Conservation (phyloP, 2,888 invertebrate species). For the Mechanitis messenoides region DNA sequence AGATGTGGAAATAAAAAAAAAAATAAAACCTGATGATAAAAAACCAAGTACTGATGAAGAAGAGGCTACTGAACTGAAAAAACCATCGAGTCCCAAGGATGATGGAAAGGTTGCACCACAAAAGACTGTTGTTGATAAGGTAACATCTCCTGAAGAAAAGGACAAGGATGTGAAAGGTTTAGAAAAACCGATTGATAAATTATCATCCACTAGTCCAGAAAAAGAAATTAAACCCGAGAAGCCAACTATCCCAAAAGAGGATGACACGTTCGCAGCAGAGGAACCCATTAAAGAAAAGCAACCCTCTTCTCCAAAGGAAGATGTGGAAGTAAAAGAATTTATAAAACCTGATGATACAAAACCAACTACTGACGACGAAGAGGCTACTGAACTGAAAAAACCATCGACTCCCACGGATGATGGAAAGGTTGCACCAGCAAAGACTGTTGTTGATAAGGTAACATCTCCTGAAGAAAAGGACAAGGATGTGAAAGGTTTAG, state of each 20-base stretch:
- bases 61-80: neutral
- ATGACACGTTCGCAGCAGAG: neutral
- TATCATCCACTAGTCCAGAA: neutral
- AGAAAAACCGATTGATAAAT: slow-evolving; percentile 2
- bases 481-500: too few species aligned
- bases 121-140: slow-evolving; percentile 4
- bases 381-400: slow-evolving; percentile 1
- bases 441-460: too few species aligned
- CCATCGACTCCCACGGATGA: neutral
- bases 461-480: too few species aligned
- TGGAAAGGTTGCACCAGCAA: neutral
- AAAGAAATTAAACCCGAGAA: neutral
- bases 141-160: neutral
- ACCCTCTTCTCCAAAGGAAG: too few species aligned
- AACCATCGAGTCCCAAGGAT: neutral
- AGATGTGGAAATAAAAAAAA: too few species aligned
- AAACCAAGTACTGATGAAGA: neutral
- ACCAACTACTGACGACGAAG: too few species aligned
- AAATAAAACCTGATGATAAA: too few species aligned
- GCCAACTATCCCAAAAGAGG: neutral
- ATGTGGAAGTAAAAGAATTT: too few species aligned
- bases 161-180: neutral
- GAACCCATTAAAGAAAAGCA: too few species aligned
- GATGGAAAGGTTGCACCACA: too few species aligned
- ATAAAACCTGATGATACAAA: too few species aligned